These are phyloP conservation scores for Papilio helenus DNA, from an alignment of 1,140 invertebrate species.

Conservation along the genomic window DNA sequence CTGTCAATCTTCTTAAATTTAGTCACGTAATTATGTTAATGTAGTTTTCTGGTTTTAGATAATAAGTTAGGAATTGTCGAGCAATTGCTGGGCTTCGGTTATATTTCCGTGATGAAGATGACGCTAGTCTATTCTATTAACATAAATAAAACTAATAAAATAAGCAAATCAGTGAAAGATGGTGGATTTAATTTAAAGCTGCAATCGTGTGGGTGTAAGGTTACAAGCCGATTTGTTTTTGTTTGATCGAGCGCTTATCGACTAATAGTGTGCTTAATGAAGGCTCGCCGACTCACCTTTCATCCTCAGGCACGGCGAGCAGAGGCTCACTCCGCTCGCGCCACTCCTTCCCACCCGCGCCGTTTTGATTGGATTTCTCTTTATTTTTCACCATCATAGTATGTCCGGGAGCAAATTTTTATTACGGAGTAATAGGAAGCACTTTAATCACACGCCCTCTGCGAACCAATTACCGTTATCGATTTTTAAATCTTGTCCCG, in stretches of 20 bases:
- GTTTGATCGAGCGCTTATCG: constrained; percentile 62
- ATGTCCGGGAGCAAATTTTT: constrained; percentile 39
- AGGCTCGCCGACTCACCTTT: constrained; percentile 72
- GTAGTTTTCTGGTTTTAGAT: no score
- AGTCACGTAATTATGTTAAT: no score
- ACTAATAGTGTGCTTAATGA: constrained; percentile 73
- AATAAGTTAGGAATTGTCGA: no score
- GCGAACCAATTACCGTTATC: constrained; percentile 27
- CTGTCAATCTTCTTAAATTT: no score
- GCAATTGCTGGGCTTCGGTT: no score
- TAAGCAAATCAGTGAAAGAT: background rate
- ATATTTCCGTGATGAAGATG: no score
- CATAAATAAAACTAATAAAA: background rate
- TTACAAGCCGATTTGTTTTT: constrained; percentile 60
- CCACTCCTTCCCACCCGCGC: constrained; percentile 59
- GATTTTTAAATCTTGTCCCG: constrained; percentile 31
- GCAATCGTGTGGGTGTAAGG: constrained; percentile 52
- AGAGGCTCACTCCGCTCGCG: constrained; percentile 70
- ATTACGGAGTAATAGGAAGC: constrained; percentile 33
- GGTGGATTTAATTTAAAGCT: constrained; percentile 37
- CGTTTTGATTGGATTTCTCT: constrained; percentile 71
- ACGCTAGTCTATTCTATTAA: background rate
- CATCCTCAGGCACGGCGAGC: constrained; percentile 73
- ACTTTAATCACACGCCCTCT: constrained; percentile 39
- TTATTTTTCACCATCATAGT: constrained; percentile 71